These are phyloP conservation scores for Oncorhynchus masou DNA, from an alignment of 2,113 vertebrate species.

Conservation along the genomic window DNA sequence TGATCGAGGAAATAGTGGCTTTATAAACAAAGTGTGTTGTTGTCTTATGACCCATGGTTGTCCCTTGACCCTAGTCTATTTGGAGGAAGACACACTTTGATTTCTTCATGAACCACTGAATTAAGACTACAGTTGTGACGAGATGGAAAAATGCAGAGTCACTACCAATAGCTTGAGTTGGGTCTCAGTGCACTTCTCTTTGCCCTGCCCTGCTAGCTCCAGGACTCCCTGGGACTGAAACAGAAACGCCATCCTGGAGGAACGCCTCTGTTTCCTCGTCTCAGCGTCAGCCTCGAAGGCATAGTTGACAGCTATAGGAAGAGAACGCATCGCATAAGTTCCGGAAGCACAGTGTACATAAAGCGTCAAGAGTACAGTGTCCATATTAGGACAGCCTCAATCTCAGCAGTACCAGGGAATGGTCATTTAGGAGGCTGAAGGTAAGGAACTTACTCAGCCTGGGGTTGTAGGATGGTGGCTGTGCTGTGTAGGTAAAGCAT, in stretches of 20 bases:
- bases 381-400: no score
- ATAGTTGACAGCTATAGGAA: slow-evolving; percentile 69
- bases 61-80: no score
- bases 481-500: slow-evolving; percentile 87
- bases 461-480: slow-evolving; percentile 76
- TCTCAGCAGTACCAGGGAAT: no score
- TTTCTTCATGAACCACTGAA: no score
- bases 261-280: slow-evolving; percentile 67
- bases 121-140: background rate
- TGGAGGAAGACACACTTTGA: no score
- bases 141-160: background rate
- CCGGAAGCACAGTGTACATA: background rate
- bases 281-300: slow-evolving; percentile 77
- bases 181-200: slow-evolving; percentile 67
- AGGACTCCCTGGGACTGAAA: slow-evolving; percentile 59
- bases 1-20: background rate
- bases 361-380: background rate
- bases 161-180: slow-evolving; percentile 79
- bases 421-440: slow-evolving; percentile 53
- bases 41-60: no score
- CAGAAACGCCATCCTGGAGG: slow-evolving; percentile 75
- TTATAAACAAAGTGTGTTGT: background rate
- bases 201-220: slow-evolving; percentile 71
- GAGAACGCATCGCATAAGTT: background rate
- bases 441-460: slow-evolving; percentile 80